Evolutionary conservation across 2,797 vertebrate species (phyloP).

Genomic region (Helicolenus hilgendorfi): DNA sequence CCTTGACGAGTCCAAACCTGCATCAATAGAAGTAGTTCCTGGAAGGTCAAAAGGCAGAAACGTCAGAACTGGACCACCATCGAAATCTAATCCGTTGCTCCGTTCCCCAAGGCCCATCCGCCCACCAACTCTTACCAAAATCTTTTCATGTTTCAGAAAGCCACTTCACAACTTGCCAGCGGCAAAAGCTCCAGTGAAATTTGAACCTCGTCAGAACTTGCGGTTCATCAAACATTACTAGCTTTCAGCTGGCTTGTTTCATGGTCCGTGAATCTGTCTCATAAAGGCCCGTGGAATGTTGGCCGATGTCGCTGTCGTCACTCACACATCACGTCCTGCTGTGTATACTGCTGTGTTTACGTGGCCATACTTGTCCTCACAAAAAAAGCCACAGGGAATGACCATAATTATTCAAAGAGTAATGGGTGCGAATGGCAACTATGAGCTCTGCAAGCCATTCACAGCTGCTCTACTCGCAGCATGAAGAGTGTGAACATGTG

Average conservation of each 20-base stretch:
- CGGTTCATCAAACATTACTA: neutral
- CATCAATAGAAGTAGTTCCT: neutral
- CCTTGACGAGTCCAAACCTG: neutral
- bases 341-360: constrained; percentile 3
- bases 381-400: neutral
- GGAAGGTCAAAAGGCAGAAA: neutral
- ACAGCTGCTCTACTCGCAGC: neutral
- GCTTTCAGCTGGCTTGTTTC: constrained; percentile 5
- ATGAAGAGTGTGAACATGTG: neutral
- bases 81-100: neutral
- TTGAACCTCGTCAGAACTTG: neutral
- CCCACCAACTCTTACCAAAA: neutral
- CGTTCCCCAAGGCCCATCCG: neutral
- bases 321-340: constrained; percentile 18
- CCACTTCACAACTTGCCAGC: neutral
- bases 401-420: neutral
- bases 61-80: neutral
- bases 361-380: constrained; percentile 4
- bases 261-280: constrained; percentile 42
- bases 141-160: neutral
- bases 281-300: neutral
- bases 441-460: neutral
- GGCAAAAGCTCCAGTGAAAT: neutral
- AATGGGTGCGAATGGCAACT: neutral
- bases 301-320: neutral